Evolutionary conservation across 1,140 invertebrate genomes (phyloP), one percentile per base, ranked within the genome.

Genomic region (Drosophila mauritiana): DNA sequence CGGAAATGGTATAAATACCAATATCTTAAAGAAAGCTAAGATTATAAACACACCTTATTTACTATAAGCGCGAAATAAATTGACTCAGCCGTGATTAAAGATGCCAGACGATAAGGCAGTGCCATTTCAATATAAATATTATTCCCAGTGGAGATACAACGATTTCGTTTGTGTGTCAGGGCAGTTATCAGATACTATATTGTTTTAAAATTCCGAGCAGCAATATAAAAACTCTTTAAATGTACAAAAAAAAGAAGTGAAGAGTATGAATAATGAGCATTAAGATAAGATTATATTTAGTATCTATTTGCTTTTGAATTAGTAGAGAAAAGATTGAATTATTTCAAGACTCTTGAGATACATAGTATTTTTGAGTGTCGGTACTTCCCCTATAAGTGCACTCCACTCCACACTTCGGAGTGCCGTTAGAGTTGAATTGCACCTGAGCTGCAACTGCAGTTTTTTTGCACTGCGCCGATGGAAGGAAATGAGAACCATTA

Each of bases 401-500:
- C 31, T 52, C 12, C 59, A 64, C 31, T 52, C n/a, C 27, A 57
- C 61, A 31, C 1, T 36, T 34, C 36, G 12, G 42, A 67, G 46
- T 52, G 49, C 34, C 15, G 48, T 53, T 25, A 6, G 43, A 27
- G 65, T 40, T 40, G 49, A 70, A 70, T 70, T 70, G 57, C 51
- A 70, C 59, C 64, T 68, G 64, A 52, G 45, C 17, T 43, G 64
- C 45, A 34, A 36, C n/a, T 53, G 15, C 17, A 40, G 22, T 63
- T 62, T 49, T 49, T 56, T 49, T 54, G 62, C 48, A 67, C 12
- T 22, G 61, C 36, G 17, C 8, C 27, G 45, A 54, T 48, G 37
- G 48, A 57, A 70, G 68, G 64, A 70, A 70, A 36, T 40, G 15
- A 31, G 64, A 70, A 70, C 64, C 69, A 72, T 72, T 72, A 72